phyloP scores from a whole-genome alignment of 2,797 vertebrate genomes.

The Gorsachius magnificus region DNA sequence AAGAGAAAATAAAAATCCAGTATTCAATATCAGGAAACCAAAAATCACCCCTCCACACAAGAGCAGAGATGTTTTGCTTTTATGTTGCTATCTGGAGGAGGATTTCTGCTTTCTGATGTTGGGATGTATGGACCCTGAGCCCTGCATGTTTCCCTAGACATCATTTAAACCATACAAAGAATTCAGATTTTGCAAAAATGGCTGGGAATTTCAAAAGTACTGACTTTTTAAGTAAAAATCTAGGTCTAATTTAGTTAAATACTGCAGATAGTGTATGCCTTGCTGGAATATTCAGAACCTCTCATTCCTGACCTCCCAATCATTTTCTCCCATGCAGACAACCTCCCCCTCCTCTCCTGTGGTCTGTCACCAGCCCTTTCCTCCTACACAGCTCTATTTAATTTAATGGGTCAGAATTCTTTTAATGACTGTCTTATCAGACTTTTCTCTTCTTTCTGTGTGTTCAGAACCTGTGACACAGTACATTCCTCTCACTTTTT shows the following conservation, averaged over 20 bases:
- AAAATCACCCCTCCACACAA: neutral
- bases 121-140: no score
- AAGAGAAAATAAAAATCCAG: neutral
- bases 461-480: neutral
- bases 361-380: neutral
- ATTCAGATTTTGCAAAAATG: neutral
- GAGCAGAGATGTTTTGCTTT: neutral
- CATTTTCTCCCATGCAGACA: neutral
- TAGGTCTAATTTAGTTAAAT: neutral
- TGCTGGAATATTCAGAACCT: neutral
- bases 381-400: neutral
- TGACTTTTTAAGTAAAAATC: neutral
- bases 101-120: neutral
- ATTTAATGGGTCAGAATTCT: neutral
- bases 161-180: neutral
- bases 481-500: neutral
- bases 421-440: neutral
- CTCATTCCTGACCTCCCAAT: neutral
- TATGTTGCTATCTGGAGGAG: neutral
- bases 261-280: neutral
- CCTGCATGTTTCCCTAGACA: neutral
- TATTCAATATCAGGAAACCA: neutral
- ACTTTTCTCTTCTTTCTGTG: neutral
- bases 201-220: neutral
- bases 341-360: fast-evolving